Conservation (phyloP, 1,140 invertebrate species). For the Sogatella furcifera region DNA sequence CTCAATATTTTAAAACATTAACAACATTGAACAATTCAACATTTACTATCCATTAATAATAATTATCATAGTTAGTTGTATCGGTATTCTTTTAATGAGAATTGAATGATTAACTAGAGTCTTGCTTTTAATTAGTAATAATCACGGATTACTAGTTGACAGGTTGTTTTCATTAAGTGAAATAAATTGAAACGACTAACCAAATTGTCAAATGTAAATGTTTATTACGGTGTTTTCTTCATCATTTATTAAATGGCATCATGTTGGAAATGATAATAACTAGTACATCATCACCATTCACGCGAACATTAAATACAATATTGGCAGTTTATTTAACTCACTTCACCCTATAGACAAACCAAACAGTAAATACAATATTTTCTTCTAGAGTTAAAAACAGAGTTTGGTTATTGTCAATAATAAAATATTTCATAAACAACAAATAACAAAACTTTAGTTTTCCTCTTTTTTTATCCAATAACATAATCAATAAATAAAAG, state of each 20-base stretch:
- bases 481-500: not conserved
- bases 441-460: not conserved
- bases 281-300: not conserved
- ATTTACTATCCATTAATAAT: no score
- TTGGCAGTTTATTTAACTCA: not conserved
- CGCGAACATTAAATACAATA: not conserved
- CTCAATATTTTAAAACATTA: no score
- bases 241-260: not conserved
- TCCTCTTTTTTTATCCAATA: not conserved
- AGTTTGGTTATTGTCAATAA: slow-evolving; percentile 2
- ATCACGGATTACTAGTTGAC: no score
- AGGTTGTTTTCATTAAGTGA: no score
- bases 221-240: not conserved
- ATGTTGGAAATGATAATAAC: not conserved
- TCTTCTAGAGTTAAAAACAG: not conserved
- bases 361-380: not conserved
- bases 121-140: no score
- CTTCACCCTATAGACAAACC: not conserved
- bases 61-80: no score
- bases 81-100: no score
- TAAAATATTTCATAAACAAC: not conserved
- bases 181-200: no score
- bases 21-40: no score
- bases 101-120: no score
- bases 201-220: not conserved